Base-by-base conservation (phyloP, 1,140 invertebrate genomes). In the Magallana gigas region DNA sequence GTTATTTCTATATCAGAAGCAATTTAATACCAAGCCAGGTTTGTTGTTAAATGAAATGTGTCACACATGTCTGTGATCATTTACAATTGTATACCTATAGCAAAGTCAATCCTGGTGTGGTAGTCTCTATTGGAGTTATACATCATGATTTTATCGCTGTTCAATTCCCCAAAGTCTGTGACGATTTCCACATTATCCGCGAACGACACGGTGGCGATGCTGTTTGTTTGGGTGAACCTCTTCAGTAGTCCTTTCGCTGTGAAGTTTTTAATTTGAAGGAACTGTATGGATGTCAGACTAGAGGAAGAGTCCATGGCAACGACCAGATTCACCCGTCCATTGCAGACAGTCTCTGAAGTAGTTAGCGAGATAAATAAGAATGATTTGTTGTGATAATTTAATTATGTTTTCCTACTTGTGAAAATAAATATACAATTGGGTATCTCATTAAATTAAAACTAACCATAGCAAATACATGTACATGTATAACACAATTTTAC, bases 231-330 rank as follows among this genome's bases (percentile, higher is more conserved):
- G n/a, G 18, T 83, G 48, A 83, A 83, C n/a, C 81, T 36, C 8
- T 57, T 83, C 16, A 58, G n/a, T 16, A 83, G 14, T 29, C 68
- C 68, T 48, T 57, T 83, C 14, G 81, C 81, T 57, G 81, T 83
- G 14, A 57, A 83, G 48, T 57, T 57, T 29, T 58, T 83, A 16
- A 83, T 83, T 12, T 83, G 48, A 5, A 83, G 16, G 81, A 57
- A 83, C 57, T 83, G 48, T 23, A 83, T 57, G 2, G 48, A 57
- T 36, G 81, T 57, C 48, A 83, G 48, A 16, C 81, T 83, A 0
- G 48, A 57, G 57, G 81, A 83, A 56, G 81, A 83, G 48, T 83
- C 81, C 81, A 83, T 83, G 1, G 14, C 81, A 23, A 83, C 36
- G 57, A 83, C 57, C 48, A 83, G n/a, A 58, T 57, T 57, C 8